These are phyloP conservation scores for Tupaia tana DNA, from an alignment of 2,113 vertebrate genomes.

Conservation along the genomic window DNA sequence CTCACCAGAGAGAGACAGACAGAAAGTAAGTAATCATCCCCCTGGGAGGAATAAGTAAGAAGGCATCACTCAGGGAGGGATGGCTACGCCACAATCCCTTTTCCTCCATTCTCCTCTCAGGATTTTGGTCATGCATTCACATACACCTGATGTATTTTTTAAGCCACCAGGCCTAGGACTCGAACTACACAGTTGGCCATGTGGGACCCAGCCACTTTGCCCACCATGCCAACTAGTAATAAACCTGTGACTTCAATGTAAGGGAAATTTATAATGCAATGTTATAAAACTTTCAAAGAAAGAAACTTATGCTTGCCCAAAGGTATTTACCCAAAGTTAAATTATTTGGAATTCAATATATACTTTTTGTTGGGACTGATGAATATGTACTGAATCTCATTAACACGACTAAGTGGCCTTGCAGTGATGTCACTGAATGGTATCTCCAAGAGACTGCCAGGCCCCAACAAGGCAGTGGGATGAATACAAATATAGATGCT, in stretches of 20 bases:
- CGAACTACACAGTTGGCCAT: too few relatives aligned
- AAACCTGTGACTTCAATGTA: background rate
- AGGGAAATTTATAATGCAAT: background rate
- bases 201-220: too few relatives aligned
- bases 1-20: too few relatives aligned
- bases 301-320: background rate
- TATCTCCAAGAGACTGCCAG: background rate
- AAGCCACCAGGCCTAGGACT: too few relatives aligned
- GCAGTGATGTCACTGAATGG: background rate
- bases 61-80: too few relatives aligned
- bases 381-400: conserved; percentile 30
- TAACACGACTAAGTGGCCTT: conserved; percentile 32
- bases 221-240: too few relatives aligned
- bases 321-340: conserved; percentile 26
- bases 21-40: too few relatives aligned
- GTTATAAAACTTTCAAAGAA: background rate
- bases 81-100: too few relatives aligned
- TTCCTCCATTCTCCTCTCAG: too few relatives aligned
- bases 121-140: too few relatives aligned
- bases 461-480: background rate
- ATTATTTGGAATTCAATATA: conserved; percentile 3
- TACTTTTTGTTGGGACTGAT: background rate
- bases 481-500: conserved; percentile 49
- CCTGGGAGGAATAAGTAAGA: too few relatives aligned
- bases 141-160: too few relatives aligned